phyloP scores from a whole-genome alignment of 2,113 vertebrate genomes.

The Syngnathus floridae region DNA sequence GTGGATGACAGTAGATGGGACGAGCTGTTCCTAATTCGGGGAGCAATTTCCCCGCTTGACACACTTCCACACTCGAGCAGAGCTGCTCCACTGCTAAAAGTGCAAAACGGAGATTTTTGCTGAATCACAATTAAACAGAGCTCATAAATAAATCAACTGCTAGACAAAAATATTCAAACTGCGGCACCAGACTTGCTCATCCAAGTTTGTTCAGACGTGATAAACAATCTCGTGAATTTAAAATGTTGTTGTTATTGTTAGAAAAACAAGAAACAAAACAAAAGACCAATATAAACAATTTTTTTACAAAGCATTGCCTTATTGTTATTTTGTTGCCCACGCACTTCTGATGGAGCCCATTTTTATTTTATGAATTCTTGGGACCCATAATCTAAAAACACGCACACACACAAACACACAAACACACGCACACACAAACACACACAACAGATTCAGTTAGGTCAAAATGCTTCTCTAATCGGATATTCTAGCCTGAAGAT shows the following conservation, averaged over 20 bases:
- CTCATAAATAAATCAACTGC: conserved; percentile 34
- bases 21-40: conserved; percentile 23
- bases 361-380: too few species aligned
- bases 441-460: conserved; percentile 17
- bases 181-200: not conserved
- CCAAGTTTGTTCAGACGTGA: not conserved
- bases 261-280: too few species aligned
- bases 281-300: not conserved
- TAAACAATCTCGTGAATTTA: not conserved
- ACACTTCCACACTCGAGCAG: conserved; percentile 36
- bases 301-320: not conserved
- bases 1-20: conserved; percentile 30
- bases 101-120: conserved; percentile 43
- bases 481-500: conserved; percentile 53
- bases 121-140: conserved; percentile 55
- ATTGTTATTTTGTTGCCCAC: not conserved
- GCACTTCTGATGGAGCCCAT: too few species aligned
- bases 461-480: conserved; percentile 24
- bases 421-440: conserved; percentile 9
- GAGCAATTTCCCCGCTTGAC: conserved; percentile 27
- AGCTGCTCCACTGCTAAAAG: conserved; percentile 28
- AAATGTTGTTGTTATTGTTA: not conserved
- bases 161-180: conserved; percentile 22
- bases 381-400: too few species aligned
- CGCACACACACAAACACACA: not conserved